Evolutionary conservation across 2,888 invertebrate species (phyloP).

Genomic region (Alviniconcha strummeri): DNA sequence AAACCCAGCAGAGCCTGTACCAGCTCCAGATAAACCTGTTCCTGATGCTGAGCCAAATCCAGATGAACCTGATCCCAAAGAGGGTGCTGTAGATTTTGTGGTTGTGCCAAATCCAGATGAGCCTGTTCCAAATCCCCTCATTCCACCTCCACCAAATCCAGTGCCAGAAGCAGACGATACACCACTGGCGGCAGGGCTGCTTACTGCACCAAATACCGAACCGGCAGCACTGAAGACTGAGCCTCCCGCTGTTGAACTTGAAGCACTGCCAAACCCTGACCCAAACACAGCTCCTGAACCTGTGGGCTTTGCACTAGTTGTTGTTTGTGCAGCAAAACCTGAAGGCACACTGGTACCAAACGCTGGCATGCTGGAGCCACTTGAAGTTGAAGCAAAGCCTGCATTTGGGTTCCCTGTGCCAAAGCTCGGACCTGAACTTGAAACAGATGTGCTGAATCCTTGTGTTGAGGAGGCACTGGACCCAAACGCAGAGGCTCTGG

Average conservation of each 20-base stretch:
- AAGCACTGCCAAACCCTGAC: not conserved
- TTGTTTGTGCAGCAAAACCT: not conserved
- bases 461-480: not conserved
- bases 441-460: not conserved
- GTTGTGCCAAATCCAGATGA: not conserved
- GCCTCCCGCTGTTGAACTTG: not conserved
- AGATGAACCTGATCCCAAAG: constrained; percentile 1
- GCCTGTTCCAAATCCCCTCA: constrained; percentile 6
- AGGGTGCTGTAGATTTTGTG: constrained; percentile 21
- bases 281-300: not conserved
- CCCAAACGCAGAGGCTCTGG: not conserved
- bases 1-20: not conserved
- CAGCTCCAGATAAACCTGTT: not conserved
- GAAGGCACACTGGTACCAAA: not conserved
- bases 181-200: not conserved
- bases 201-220: not conserved
- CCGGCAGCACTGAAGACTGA: not conserved
- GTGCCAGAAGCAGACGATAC: constrained; percentile 25
- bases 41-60: not conserved
- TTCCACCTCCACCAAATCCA: constrained; percentile 22
- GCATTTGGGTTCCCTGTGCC: not conserved
- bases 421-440: not conserved
- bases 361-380: not conserved
- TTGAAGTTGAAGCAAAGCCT: not conserved
- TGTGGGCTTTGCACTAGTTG: too few relatives aligned